phyloP scores from a whole-genome alignment of 2,888 invertebrate species.

The Bellardia bayeri region DNA sequence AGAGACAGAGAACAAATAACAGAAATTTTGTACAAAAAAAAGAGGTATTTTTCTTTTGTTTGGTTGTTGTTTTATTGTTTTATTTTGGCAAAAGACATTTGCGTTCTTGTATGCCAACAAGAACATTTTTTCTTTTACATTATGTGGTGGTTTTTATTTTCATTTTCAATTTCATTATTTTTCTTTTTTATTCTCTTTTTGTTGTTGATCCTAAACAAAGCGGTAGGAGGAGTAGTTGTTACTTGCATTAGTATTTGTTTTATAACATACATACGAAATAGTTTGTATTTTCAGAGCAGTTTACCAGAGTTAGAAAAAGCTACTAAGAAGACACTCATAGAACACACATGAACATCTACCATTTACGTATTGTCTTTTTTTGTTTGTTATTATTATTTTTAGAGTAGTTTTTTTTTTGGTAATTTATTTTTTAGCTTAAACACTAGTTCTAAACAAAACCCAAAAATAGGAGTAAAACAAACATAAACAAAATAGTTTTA shows the following conservation, averaged over 20 bases:
- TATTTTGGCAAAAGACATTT: constrained; percentile 78
- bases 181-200: constrained; percentile 73
- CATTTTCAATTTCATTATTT: neutral
- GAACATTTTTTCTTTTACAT: constrained; percentile 83
- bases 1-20: constrained; percentile 11
- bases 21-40: constrained; percentile 11
- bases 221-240: constrained; percentile 20
- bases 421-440: constrained; percentile 19
- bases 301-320: constrained; percentile 15
- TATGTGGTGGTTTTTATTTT: constrained; percentile 80
- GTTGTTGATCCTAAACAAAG: constrained; percentile 1
- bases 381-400: constrained; percentile 10
- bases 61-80: constrained; percentile 17
- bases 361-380: neutral
- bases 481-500: neutral
- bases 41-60: constrained; percentile 9
- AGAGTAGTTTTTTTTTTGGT: neutral
- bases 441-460: constrained; percentile 28
- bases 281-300: neutral
- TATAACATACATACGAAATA: neutral
- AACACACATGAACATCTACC: constrained; percentile 54
- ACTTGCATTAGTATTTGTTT: constrained; percentile 11
- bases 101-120: constrained; percentile 83
- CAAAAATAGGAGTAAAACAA: constrained; percentile 11
- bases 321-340: constrained; percentile 40